Conservation (phyloP, 1,140 invertebrate species). For the Tetramorium parvispinum region DNA sequence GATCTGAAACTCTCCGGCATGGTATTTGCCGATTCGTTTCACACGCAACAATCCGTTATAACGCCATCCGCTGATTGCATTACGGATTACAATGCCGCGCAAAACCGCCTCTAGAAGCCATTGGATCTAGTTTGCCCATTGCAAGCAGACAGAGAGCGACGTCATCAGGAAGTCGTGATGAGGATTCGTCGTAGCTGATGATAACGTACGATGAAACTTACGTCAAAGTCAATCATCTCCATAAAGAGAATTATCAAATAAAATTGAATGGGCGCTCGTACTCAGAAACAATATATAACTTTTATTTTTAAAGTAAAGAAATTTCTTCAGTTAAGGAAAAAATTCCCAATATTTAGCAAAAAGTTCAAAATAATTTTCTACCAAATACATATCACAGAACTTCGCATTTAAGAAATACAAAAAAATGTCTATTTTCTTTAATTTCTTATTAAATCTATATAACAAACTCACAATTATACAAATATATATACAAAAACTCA, state of each 20-base stretch:
- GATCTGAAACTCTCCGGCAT: background rate
- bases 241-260: background rate
- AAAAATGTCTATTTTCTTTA: too few species aligned
- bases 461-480: too few species aligned
- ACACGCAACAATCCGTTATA: constrained; percentile 48
- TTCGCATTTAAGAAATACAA: background rate
- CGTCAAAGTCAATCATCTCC: background rate
- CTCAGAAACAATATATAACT: background rate
- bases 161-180: constrained; percentile 19
- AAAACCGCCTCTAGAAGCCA: constrained; percentile 60
- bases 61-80: constrained; percentile 67
- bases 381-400: background rate
- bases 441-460: background rate
- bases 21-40: constrained; percentile 39
- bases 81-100: constrained; percentile 68
- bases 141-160: background rate
- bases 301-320: background rate
- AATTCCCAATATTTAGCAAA: background rate
- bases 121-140: constrained; percentile 23
- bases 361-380: background rate
- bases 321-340: background rate
- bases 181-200: background rate
- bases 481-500: too few species aligned
- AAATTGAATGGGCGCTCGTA: background rate
- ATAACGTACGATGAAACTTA: background rate